Evolutionary conservation across 2,797 vertebrate species (phyloP).

Genomic region (Tiaroga cobitis): DNA sequence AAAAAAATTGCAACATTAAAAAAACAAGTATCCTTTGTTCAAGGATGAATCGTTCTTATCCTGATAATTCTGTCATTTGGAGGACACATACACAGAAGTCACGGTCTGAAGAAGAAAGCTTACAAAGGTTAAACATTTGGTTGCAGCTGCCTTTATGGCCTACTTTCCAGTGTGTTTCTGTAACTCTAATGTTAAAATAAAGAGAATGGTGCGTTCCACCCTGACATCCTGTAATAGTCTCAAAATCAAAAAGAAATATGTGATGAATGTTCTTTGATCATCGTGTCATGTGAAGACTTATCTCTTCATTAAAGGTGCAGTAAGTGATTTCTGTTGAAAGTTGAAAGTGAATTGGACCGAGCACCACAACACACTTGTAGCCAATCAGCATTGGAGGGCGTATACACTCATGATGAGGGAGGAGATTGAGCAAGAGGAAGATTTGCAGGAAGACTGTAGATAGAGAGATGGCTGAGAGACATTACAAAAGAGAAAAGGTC

Average conservation of each 20-base stretch:
- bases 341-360: background rate
- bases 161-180: background rate
- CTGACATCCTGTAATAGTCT: background rate
- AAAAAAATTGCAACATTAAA: background rate
- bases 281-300: background rate
- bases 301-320: background rate
- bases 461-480: too few relatives aligned
- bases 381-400: background rate
- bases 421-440: too few relatives aligned
- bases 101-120: background rate
- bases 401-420: too few relatives aligned
- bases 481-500: background rate
- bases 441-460: too few relatives aligned
- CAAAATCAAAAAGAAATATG: background rate
- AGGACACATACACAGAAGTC: constrained; percentile 17
- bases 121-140: background rate
- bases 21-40: constrained; percentile 15
- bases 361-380: background rate
- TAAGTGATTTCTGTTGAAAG: too few relatives aligned
- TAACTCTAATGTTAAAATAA: background rate
- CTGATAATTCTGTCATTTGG: constrained; percentile 22
- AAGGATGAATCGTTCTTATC: constrained; percentile 37
- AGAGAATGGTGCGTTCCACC: background rate
- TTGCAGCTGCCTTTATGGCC: background rate
- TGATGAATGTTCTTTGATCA: background rate